phyloP scores from a whole-genome alignment of 1,140 invertebrate species.

The Augochlora pura region DNA sequence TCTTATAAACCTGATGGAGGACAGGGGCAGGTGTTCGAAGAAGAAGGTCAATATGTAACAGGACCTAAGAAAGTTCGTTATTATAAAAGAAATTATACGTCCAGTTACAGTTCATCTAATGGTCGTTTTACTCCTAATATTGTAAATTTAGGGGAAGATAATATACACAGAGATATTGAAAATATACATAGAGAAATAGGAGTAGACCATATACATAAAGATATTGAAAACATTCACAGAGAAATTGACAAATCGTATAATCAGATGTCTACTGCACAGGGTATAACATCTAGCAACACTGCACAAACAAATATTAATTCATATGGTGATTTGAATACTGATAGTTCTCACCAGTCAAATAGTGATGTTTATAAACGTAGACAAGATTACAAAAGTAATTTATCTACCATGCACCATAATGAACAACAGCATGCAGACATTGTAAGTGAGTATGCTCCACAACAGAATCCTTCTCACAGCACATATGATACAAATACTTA shows the following conservation, averaged over 20 bases:
- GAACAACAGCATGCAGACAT: slow-evolving; percentile 22
- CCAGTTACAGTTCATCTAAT: slow-evolving; percentile 57
- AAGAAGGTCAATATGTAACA: slow-evolving; percentile 63
- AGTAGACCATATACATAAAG: slow-evolving; percentile 3
- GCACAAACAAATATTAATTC: not conserved
- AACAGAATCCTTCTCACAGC: slow-evolving; percentile 24
- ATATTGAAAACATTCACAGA: slow-evolving; percentile 46
- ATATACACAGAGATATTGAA: slow-evolving; percentile 38
- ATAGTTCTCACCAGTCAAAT: slow-evolving; percentile 36
- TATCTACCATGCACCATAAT: slow-evolving; percentile 18
- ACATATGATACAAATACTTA: slow-evolving; percentile 26
- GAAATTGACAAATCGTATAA: slow-evolving; percentile 48
- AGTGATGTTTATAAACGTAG: slow-evolving; percentile 37
- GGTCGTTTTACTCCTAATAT: slow-evolving; percentile 3
- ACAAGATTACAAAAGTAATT: not conserved
- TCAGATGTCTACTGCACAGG: slow-evolving; percentile 12
- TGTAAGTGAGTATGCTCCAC: not conserved
- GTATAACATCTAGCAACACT: slow-evolving; percentile 10
- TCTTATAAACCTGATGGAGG: slow-evolving; percentile 61
- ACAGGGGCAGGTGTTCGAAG: slow-evolving; percentile 59
- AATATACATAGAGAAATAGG: slow-evolving; percentile 46
- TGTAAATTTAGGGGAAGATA: not conserved
- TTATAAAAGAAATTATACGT: slow-evolving; percentile 69
- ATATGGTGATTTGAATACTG: not conserved
- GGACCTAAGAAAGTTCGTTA: slow-evolving; percentile 63